Base-by-base conservation (phyloP, 2,797 vertebrate genomes). In the Salarias fasciatus region DNA sequence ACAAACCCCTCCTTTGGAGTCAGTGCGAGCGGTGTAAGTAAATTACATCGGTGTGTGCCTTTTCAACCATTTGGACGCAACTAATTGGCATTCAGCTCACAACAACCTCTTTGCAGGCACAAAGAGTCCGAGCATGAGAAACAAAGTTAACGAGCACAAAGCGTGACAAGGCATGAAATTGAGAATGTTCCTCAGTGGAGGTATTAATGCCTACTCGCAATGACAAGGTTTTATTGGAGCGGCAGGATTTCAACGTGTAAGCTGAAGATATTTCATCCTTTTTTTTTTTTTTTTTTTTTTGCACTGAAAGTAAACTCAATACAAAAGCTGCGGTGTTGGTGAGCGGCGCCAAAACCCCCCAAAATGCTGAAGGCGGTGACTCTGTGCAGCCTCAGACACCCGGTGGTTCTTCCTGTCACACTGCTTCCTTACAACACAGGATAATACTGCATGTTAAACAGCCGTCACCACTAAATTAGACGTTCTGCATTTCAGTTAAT, bases 81-180 rank as follows among this genome's bases (percentile, higher is more conserved):
- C 86, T 90, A 55, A 92, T 94, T 91, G 77, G 75, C 86, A 94
- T 94, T 87, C 91, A 63, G 37, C 74, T 81, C 69, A 75, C 82
- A 55, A 68, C 52, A 10, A 55, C 60, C 78, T 76, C 72, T 79
- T 80, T 72, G 69, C 75, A 45, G 42, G 72, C 83, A 87, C 77
- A 72, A 63, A 84, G 84, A 61, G 35, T 49, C 46, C 69, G 68
- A 75, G 82, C 80, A 57, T 54, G 66, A 72, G 74, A 60, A 70
- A 54, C 59, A 75, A 78, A 85, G 85, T 85, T 63, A 75, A 77
- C 56, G 40, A 73, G 63, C 62, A 62, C 18, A 67, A 78, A 81
- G 58, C 75, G 68, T 84, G 85, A 86, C 83, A 78, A 35, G 69
- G 83, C 77, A 77, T 35, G 33, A 35, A 67, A 59, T 71, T 74